A percentile compares a stretch with the other conserved stretches of the same genome.
Evolutionary conservation across 1,140 invertebrate species (phyloP).

Genomic region (Cydia amplana): DNA sequence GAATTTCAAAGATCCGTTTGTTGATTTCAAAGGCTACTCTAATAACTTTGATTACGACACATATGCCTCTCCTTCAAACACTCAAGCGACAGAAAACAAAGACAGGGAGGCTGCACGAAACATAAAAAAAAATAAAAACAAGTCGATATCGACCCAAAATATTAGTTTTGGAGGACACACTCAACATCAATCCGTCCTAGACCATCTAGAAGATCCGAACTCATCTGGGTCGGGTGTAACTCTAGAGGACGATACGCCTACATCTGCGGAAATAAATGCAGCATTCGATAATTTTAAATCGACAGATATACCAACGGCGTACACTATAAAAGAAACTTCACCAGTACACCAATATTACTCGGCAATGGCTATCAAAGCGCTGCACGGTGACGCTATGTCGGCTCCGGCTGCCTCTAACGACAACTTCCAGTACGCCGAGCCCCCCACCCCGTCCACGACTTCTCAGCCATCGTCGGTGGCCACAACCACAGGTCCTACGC

Average conservation of each 20-base stretch:
- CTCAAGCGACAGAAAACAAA: conserved; percentile 59
- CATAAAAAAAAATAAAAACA: conserved; percentile 66
- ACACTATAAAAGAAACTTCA: conserved; percentile 57
- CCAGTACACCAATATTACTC: conserved; percentile 63
- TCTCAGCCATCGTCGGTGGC: conserved; percentile 39
- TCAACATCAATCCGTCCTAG: conserved; percentile 65
- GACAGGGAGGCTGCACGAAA: conserved; percentile 46
- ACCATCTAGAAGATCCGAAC: conserved; percentile 60
- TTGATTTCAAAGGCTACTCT: conserved; percentile 57
- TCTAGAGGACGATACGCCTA: conserved; percentile 45
- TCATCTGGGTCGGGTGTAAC: conserved; percentile 39
- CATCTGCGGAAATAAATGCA: conserved; percentile 55
- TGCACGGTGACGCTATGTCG: conserved; percentile 51
- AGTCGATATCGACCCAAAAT: conserved; percentile 73
- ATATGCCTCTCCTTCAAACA: conserved; percentile 61
- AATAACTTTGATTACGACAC: conserved; percentile 68
- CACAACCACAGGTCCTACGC: conserved; percentile 40
- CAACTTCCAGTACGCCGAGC: conserved; percentile 67
- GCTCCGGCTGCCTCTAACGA: conserved; percentile 67
- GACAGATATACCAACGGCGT: conserved; percentile 47
- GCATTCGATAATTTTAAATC: conserved; percentile 53
- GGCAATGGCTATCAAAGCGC: conserved; percentile 59
- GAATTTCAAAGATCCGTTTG: conserved; percentile 57
- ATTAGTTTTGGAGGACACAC: conserved; percentile 67
- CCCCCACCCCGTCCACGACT: conserved; percentile 53